Evolutionary conservation across 2,888 invertebrate species (phyloP), one percentile per base, ranked within the genome.

Genomic region (Drosophila ustulata): DNA sequence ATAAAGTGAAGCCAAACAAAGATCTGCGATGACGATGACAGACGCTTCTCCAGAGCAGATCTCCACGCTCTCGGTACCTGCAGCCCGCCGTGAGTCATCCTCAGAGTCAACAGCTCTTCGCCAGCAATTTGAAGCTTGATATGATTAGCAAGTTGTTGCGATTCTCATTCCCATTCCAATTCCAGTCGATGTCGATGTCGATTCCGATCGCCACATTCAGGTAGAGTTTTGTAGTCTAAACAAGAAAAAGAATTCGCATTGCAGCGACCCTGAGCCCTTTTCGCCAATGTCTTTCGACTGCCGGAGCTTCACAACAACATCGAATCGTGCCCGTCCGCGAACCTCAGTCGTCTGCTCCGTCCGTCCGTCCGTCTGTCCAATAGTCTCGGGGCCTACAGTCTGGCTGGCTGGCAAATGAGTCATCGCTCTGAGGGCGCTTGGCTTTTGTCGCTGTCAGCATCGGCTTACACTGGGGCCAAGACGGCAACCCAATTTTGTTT

Each of bases 101-200:
- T 56, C 53, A 41, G 6, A 67, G 59, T 58, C 66, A 55, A 62
- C 34, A 46, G 47, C 56, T 58, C 53, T 23, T 71, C 64, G 63
- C 76, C 75, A 71, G 69, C 81, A 82, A 75, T 78, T 85, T 81
- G 78, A 70, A 78, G 83, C 75, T 75, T 78, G 83, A 85, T 88
- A 85, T 82, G 88, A 88, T 85, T 88, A 85, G 88, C 88, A 78
- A 82, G 69, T 82, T 66, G 75, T 52, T 56, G 67, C 72, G 64
- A 45, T 51, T 52, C 46, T 56, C 28, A 32, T 47, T 18, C 25
- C 46, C 4, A 23, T 30, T 3, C 47, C 25, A n/a, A 34, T 56
- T 30, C 13, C 13, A 43, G 47, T 37, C 46, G 28, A 58, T 11
- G 30, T 6, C 30, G 30, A 34, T 11, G 30, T 6, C 30, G 30